Percentiles rank a stretch among this genome's conserved stretches.
Evolutionary conservation across 2,888 invertebrate genomes (phyloP).

Genomic region (Coelogynopora nodosa): DNA sequence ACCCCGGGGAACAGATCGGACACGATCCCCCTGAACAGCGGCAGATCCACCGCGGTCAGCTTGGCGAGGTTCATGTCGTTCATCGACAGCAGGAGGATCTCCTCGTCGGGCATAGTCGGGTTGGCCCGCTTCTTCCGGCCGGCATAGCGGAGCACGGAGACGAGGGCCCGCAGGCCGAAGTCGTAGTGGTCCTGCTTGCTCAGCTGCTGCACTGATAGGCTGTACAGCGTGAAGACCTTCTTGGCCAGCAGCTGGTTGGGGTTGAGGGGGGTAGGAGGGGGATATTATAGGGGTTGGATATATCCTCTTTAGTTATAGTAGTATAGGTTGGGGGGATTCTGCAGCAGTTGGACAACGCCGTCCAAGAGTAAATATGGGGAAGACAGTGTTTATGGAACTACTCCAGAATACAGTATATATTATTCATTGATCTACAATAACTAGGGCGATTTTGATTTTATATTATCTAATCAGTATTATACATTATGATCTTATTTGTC

Average conservation of each 20-base stretch:
- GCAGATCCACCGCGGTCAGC: slow-evolving; percentile 77
- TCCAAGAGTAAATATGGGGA: no score
- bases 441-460: no score
- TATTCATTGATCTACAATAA: no score
- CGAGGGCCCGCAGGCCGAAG: slow-evolving; percentile 81
- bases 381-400: no score
- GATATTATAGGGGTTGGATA: no score
- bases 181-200: slow-evolving; percentile 86
- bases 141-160: slow-evolving; percentile 76
- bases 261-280: no score
- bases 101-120: slow-evolving; percentile 56
- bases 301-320: no score
- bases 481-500: no score
- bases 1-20: slow-evolving; percentile 80
- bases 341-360: no score
- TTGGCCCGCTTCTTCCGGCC: slow-evolving; percentile 71
- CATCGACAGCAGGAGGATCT: slow-evolving; percentile 75
- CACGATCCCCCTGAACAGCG: slow-evolving; percentile 79
- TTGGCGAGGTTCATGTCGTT: slow-evolving; percentile 85
- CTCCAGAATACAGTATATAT: no score
- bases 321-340: no score
- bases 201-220: slow-evolving; percentile 77
- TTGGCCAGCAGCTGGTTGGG: slow-evolving; percentile 58
- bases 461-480: no score
- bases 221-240: slow-evolving; percentile 72